Conservation (phyloP, 2,888 invertebrate species). For the Zaprionus bogoriensis region DNA sequence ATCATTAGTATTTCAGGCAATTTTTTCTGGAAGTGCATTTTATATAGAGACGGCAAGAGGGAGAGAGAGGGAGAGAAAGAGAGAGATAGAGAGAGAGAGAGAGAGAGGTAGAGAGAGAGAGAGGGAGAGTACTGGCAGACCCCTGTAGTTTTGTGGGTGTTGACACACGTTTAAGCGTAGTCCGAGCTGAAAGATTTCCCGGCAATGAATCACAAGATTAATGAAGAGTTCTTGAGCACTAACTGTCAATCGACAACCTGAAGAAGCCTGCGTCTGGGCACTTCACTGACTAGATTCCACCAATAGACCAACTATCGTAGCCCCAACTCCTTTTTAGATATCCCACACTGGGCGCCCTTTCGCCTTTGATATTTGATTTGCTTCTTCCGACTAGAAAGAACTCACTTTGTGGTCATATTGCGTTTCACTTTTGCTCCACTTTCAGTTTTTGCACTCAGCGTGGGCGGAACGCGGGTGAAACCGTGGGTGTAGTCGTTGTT, state of each 20-base stretch:
- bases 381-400: slow-evolving; percentile 44
- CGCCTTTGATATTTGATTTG: slow-evolving; percentile 80
- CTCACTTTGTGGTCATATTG: slow-evolving; percentile 76
- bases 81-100: no score
- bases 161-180: slow-evolving; percentile 66
- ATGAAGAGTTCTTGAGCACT: slow-evolving; percentile 54
- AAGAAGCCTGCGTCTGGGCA: slow-evolving; percentile 57
- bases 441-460: slow-evolving; percentile 49
- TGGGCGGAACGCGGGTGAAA: neutral
- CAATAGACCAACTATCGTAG: no score
- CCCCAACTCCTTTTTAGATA: slow-evolving; percentile 4
- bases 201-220: slow-evolving; percentile 66
- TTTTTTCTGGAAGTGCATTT: slow-evolving; percentile 14
- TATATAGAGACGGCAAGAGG: neutral
- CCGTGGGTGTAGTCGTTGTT: slow-evolving; percentile 59
- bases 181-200: slow-evolving; percentile 4
- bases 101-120: neutral
- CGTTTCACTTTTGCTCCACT: slow-evolving; percentile 81
- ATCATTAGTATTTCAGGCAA: slow-evolving; percentile 61
- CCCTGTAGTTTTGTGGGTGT: slow-evolving; percentile 79
- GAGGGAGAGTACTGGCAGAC: slow-evolving; percentile 25
- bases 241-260: slow-evolving; percentile 64
- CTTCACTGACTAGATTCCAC: slow-evolving; percentile 30
- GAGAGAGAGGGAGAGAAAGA: neutral
- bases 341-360: slow-evolving; percentile 39